Conservation (phyloP, 2,797 vertebrate species). For the Macroramphosus scolopax region DNA sequence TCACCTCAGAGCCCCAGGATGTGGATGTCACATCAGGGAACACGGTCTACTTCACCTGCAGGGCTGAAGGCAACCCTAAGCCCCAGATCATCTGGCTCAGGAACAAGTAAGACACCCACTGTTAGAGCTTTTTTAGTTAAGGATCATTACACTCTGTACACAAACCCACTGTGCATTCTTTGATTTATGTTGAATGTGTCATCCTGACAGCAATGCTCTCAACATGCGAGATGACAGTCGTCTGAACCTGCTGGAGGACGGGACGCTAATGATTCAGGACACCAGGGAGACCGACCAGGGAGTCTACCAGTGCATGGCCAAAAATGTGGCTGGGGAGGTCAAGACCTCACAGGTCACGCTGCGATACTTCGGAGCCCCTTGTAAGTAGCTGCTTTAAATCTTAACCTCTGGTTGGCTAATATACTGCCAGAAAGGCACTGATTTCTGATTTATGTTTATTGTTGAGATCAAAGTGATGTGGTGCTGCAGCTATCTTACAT, state of each 20-base stretch:
- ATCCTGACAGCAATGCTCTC: constrained; percentile 86
- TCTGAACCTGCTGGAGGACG: constrained; percentile 94
- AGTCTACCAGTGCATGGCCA: constrained; percentile 98
- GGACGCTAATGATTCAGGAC: constrained; percentile 96
- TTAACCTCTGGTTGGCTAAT: too few species aligned
- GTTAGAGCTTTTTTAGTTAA: neutral
- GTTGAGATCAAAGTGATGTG: too few species aligned
- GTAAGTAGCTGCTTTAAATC: constrained; percentile 74
- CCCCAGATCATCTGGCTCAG: constrained; percentile 99
- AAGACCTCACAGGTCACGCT: constrained; percentile 96
- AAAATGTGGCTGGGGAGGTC: constrained; percentile 94
- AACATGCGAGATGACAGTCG: constrained; percentile 96
- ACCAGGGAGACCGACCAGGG: constrained; percentile 95
- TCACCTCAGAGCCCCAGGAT: constrained; percentile 98
- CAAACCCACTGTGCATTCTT: too few species aligned
- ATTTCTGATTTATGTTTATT: too few species aligned
- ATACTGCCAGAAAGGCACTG: too few species aligned
- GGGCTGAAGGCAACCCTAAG: constrained; percentile 98
- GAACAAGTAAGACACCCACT: constrained; percentile 88
- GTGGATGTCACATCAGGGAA: constrained; percentile 96
- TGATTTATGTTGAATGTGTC: too few species aligned
- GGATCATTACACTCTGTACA: too few species aligned
- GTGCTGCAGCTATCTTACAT: too few species aligned
- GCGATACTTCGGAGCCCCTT: constrained; percentile 92
- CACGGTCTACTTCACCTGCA: constrained; percentile 98